A percentile compares a stretch with the other conserved stretches of the same genome.
These are phyloP conservation scores for Chromis chromis DNA, from an alignment of 2,797 vertebrate species.

Conservation along the genomic window DNA sequence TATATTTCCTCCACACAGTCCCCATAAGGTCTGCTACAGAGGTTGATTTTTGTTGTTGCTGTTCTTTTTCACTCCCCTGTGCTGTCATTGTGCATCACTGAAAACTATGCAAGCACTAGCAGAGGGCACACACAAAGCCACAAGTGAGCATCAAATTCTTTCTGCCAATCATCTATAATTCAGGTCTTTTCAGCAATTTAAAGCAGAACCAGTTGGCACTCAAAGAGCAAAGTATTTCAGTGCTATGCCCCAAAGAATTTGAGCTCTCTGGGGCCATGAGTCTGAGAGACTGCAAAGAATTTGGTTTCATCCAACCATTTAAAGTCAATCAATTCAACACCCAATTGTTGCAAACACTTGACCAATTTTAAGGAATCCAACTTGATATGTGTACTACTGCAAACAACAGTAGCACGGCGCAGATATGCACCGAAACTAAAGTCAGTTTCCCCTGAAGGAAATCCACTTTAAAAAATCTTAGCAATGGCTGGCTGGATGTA, in stretches of 20 bases:
- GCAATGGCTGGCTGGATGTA: constrained; percentile 68
- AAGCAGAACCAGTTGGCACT: constrained; percentile 59
- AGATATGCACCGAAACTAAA: constrained; percentile 53
- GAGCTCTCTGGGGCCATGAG: constrained; percentile 43
- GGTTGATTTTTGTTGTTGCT: too few relatives aligned
- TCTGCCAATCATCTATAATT: constrained; percentile 63
- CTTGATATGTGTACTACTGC: constrained; percentile 32
- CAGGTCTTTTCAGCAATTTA: constrained; percentile 57
- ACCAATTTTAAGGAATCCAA: constrained; percentile 46
- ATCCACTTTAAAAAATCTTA: constrained; percentile 52
- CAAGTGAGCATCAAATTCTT: constrained; percentile 49
- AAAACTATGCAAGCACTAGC: constrained; percentile 37
- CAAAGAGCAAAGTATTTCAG: constrained; percentile 44
- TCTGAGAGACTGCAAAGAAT: constrained; percentile 38
- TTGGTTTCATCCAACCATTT: constrained; percentile 63
- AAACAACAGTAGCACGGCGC: constrained; percentile 57
- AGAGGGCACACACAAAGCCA: constrained; percentile 33
- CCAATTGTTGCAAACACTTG: constrained; percentile 51
- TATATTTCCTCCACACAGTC: constrained; percentile 15
- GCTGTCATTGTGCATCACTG: constrained; percentile 35
- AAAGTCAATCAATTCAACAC: constrained; percentile 56
- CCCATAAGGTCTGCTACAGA: too few relatives aligned
- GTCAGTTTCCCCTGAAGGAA: constrained; percentile 61
- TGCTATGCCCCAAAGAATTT: constrained; percentile 37
- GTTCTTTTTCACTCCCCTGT: background rate